A percentile compares a stretch with the other conserved stretches of the same genome.
These are phyloP conservation scores for Eucera pruinosa DNA, from an alignment of 2,888 invertebrate species.

Conservation along the genomic window DNA sequence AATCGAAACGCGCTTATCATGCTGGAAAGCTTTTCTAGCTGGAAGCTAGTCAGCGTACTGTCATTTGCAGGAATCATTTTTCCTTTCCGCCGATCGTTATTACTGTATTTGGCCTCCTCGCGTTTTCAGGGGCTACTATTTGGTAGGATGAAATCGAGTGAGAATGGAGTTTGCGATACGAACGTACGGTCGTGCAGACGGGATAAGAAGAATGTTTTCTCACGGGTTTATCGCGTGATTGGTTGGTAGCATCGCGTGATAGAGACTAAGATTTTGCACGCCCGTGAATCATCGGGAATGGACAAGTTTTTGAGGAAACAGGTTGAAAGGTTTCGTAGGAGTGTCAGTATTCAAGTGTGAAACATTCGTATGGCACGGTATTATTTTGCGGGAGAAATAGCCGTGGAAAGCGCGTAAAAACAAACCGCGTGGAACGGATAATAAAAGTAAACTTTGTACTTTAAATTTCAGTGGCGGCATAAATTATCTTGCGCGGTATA, in stretches of 20 bases:
- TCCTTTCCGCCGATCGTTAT: slow-evolving; percentile 21
- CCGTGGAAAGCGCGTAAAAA: too few relatives aligned
- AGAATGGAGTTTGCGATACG: not conserved
- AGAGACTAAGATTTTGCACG: slow-evolving; percentile 27
- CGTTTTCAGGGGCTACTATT: slow-evolving; percentile 15
- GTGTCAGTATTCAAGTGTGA: too few relatives aligned
- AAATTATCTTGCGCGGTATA: too few relatives aligned
- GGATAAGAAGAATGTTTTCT: slow-evolving; percentile 51
- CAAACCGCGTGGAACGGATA: too few relatives aligned
- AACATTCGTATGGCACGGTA: too few relatives aligned
- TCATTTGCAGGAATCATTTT: slow-evolving; percentile 38
- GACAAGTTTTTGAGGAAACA: slow-evolving; percentile 8
- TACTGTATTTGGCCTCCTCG: not conserved
- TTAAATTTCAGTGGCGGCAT: too few relatives aligned
- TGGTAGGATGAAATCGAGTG: slow-evolving; percentile 2
- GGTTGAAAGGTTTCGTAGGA: slow-evolving; percentile 5
- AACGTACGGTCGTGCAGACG: not conserved
- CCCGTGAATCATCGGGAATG: slow-evolving; percentile 23
- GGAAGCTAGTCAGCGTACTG: slow-evolving; percentile 36
- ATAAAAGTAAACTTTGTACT: too few relatives aligned
- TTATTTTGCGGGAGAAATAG: too few relatives aligned
- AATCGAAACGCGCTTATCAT: slow-evolving; percentile 26
- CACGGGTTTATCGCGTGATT: slow-evolving; percentile 61
- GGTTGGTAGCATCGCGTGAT: slow-evolving; percentile 37
- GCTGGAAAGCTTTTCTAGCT: slow-evolving; percentile 3